phyloP scores from a whole-genome alignment of 2,888 invertebrate species.

The Camponotus fellah region DNA sequence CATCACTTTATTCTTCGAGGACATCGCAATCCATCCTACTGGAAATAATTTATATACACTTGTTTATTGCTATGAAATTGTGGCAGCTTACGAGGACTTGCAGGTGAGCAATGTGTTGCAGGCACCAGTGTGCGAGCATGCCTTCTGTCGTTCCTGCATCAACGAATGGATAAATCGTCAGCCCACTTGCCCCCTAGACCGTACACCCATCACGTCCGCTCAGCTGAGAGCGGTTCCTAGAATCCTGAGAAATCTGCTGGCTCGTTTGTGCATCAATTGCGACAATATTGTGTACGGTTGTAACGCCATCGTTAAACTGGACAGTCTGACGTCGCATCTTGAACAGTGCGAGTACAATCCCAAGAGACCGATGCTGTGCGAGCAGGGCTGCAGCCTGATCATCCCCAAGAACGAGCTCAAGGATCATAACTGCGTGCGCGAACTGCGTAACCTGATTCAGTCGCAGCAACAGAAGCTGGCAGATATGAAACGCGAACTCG shows the following conservation, averaged over 20 bases:
- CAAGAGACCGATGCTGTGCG: constrained; percentile 96
- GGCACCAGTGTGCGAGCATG: constrained; percentile 98
- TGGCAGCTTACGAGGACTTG: constrained; percentile 77
- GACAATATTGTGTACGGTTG: constrained; percentile 97
- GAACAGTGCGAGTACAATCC: constrained; percentile 98
- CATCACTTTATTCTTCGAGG: neutral
- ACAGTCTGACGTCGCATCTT: constrained; percentile 93
- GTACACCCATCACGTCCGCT: constrained; percentile 95
- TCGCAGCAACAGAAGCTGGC: constrained; percentile 95
- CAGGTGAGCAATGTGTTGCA: constrained; percentile 86
- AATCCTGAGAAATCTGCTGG: constrained; percentile 96
- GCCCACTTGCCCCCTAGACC: constrained; percentile 97
- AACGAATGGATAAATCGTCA: constrained; percentile 98
- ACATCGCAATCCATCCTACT: neutral
- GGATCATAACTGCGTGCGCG: constrained; percentile 97
- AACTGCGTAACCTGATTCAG: constrained; percentile 93
- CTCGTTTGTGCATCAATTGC: constrained; percentile 96
- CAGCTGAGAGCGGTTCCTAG: constrained; percentile 97
- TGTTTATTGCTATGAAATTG: constrained; percentile 12
- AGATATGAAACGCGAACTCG: constrained; percentile 95
- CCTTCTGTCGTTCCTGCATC: constrained; percentile 97
- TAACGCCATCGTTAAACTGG: constrained; percentile 94
- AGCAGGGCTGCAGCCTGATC: constrained; percentile 96
- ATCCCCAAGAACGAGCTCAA: constrained; percentile 98
- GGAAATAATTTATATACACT: constrained; percentile 3